Evolutionary conservation across 2,113 vertebrate genomes (phyloP), one percentile per base, ranked within the genome.

Genomic region (Daboia siamensis): DNA sequence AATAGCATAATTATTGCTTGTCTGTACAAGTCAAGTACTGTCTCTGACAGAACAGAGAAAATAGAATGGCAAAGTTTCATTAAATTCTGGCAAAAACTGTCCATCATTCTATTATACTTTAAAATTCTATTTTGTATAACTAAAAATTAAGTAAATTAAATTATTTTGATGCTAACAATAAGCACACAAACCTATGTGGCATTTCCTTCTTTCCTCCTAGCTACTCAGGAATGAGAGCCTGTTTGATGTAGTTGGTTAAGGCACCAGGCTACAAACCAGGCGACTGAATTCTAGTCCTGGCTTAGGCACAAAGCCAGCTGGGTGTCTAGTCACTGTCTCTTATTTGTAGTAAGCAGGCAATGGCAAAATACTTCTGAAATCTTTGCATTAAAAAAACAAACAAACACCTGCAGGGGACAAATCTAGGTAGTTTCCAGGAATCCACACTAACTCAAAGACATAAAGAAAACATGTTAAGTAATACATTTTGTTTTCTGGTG

Each of bases 1-100:
- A 90, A 90, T 90, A 64, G 0, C 54, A 48, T 88, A 92, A 84
- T 92, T 91, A 51, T 51, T 86, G 86, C 91, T 93, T 11, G 0
- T 89, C 87, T 54, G 8, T 69, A 89, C 86, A 90, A 59, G 33
- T 11, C 89, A 90, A 55, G 48, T 11, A 55, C 7, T 86, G 20
- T 1, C 51, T 52, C 13, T 90, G 89, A 61, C 20, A 55, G 92
- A 29, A 24, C 23, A 7, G 86, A 3, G 93, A 33, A 86, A 29
- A 52, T 9, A 89, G 1, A 15, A 0, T 0, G n/a, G 54, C 29
- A 24, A 4, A 89, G 24, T 15, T 1, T 8, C 87, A 56, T 12
- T 85, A 86, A 87, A 59, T 13, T 88, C 23, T 55, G 24, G 51
- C 56, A n/a, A 20, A 86, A 5, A 26, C n/a, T 55, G 26, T 23